These are phyloP conservation scores for Lepidochitona cinerea DNA, from an alignment of 2,888 invertebrate species.

Conservation along the genomic window DNA sequence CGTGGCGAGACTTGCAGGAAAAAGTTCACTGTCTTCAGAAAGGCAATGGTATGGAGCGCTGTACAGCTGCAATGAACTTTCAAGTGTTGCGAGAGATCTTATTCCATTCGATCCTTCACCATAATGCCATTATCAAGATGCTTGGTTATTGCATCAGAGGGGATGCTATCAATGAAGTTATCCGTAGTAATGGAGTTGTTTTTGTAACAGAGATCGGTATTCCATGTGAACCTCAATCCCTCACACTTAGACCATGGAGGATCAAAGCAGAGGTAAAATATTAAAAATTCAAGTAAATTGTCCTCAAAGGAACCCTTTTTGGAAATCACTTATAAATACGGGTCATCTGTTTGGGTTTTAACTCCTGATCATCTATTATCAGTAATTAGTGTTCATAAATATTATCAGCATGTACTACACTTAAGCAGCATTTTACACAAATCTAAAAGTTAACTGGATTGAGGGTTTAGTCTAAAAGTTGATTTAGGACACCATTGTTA, in stretches of 20 bases:
- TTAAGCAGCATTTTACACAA: too few species aligned
- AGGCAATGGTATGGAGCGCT: slow-evolving; percentile 49
- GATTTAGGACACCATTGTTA: too few species aligned
- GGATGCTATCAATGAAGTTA: slow-evolving; percentile 25
- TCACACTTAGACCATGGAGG: slow-evolving; percentile 28
- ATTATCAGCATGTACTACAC: too few species aligned
- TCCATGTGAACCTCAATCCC: slow-evolving; percentile 25
- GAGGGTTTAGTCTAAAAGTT: too few species aligned
- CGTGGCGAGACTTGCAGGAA: slow-evolving; percentile 43
- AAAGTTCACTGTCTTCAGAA: slow-evolving; percentile 59
- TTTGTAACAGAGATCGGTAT: slow-evolving; percentile 50
- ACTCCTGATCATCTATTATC: too few species aligned
- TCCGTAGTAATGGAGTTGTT: slow-evolving; percentile 51
- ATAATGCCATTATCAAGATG: slow-evolving; percentile 43
- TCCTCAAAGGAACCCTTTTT: too few species aligned
- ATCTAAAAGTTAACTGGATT: too few species aligned
- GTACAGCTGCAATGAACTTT: slow-evolving; percentile 55
- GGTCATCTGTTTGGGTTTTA: too few species aligned
- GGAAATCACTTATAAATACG: too few species aligned
- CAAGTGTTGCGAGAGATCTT: slow-evolving; percentile 53
- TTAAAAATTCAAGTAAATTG: too few species aligned
- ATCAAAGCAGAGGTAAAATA: slow-evolving; percentile 39
- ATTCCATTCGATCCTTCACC: slow-evolving; percentile 40
- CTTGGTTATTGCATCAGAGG: slow-evolving; percentile 60
- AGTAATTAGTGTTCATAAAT: too few species aligned